Evolutionary conservation across 2,113 vertebrate genomes (phyloP), one percentile per base, ranked within the genome.

Genomic region (Diadophis punctatus): DNA sequence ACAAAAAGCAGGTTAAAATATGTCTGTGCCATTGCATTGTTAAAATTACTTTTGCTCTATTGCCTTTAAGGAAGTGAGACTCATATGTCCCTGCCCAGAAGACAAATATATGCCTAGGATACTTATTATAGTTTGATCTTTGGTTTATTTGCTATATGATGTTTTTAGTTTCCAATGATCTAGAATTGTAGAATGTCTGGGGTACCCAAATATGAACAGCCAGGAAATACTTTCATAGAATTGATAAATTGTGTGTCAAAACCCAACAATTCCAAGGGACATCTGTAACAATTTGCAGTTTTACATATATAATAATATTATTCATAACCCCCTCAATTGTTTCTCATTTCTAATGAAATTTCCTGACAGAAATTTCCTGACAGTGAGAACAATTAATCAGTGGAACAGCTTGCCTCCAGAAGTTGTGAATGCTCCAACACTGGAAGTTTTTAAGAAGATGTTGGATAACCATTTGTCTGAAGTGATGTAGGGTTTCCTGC

Each of bases 1-100:
- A 58, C 92, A 93, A 96, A 97, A 89, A 94, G 94, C 93, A 95
- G 96, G 96, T 97, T 95, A 84, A 96, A 96, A 97, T 96, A 96
- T 94, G 93, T 86, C 90, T 95, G 94, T 95, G 95, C 96, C 94
- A 96, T 96, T 94, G 96, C 95, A 96, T 96, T 86, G 39, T 86
- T 86, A 87, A 87, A 87, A 93, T 95, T 94, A 92, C 93, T 91
- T 94, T 60, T 10, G 90, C 89, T 93, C 0, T 0, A 63, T 88
- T 95, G 84, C 74, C 95, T 7, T 92, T 96, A 91, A 94, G 10
- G 86, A 88, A 74, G 86, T 94, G 93, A 86, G 93, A 5, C 90
- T 95, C 94, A 93, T 93, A 95, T 93, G 93, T 91, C 74, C 92
- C 93, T 87, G 86, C 63, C 58, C 27, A 7, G 88, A 93, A 92